Base-by-base conservation (phyloP, 2,888 invertebrate genomes). In the Anticlea derivata region DNA sequence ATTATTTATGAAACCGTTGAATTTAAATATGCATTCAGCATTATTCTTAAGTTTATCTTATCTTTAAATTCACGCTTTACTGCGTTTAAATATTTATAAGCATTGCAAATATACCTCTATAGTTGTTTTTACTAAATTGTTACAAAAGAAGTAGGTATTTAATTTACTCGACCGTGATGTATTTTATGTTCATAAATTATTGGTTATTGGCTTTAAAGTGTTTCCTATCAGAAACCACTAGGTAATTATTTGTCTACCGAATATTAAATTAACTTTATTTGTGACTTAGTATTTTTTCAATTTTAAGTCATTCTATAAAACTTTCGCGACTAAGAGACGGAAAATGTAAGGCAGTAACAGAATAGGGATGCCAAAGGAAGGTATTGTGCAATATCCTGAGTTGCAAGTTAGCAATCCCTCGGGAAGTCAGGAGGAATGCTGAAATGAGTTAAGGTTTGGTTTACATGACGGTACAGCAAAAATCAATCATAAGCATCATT, bases 371-470 rank as follows among this genome's bases (percentile, higher is more conserved):
- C 33, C 6, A 27, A 51, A 31, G 55, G 51, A 61, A 57, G 47
- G 55, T 40, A 62, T 65, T 61, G 65, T 58, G 54, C 59, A 54
- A 57, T 66, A 62, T 55, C 41, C 37, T 23, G 33, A 35, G 12
- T 46, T 26, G 50, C 50, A 49, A 65, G 49, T 62, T 58, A 54
- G 63, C 51, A 64, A 58, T 72, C 66, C 70, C 62, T 11, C 23
- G 72, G 69, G 63, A 57, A 38, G 66, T 8, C 23, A 69, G 69
- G 63, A 58, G 37, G 70, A 68, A 70, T 69, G 60, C 50, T 12
- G 39, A 23, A 35, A 46, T 34, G 33, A 17, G 40, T 41, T 20
- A 39, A 54, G 37, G 51, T 34, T 58, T 26, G 63, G 60, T 41
- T 65, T 58, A 72, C 63, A 71, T 70, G 65, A 0, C 1, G 31